These are phyloP conservation scores for Percina caprodes DNA, from an alignment of 2,113 vertebrate genomes.

Conservation along the genomic window DNA sequence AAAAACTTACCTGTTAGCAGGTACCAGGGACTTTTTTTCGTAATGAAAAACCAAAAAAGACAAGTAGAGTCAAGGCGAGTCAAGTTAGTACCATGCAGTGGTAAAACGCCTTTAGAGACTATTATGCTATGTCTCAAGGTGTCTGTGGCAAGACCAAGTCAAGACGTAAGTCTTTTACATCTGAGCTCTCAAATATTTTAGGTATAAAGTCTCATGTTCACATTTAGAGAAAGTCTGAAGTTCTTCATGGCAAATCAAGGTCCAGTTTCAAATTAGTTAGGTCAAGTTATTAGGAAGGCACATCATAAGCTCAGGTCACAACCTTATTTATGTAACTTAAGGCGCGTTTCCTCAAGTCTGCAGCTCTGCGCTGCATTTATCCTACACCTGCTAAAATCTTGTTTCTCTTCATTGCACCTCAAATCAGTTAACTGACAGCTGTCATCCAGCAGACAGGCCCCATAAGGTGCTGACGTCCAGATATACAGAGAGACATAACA, in stretches of 20 bases:
- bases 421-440: conserved; percentile 13
- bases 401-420: not conserved
- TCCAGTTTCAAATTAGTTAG: not conserved
- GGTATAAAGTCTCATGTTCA: not conserved
- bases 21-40: no score
- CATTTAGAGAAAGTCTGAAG: not conserved
- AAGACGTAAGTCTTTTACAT: not conserved
- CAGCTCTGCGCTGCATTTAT: not conserved
- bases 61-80: no score
- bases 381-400: not conserved
- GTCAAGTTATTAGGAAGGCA: not conserved
- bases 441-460: not conserved
- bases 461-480: not conserved
- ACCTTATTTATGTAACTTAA: not conserved
- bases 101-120: not conserved
- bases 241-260: no score
- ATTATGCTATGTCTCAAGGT: not conserved
- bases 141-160: not conserved
- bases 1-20: no score
- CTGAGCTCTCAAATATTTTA: not conserved
- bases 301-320: not conserved
- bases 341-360: not conserved
- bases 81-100: no score
- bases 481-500: not conserved
- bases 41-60: no score